Evolutionary conservation across 2,888 invertebrate species (phyloP).

Genomic region (Acronicta aceris): DNA sequence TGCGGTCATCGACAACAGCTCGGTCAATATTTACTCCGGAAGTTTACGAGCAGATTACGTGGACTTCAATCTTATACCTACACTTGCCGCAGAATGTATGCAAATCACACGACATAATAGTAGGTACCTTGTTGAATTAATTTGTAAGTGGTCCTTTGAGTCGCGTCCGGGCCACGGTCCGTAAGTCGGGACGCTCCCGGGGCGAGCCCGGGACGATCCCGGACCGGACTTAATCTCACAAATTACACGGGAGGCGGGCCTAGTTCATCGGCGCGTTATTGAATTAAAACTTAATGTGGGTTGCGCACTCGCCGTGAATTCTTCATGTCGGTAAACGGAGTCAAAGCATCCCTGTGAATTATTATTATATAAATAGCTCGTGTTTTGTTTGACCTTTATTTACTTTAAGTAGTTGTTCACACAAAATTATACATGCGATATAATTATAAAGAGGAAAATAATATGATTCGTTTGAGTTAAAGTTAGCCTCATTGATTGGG

Average conservation of each 20-base stretch:
- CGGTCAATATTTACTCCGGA: constrained; percentile 46
- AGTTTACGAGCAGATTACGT: constrained; percentile 50
- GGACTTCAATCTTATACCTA: constrained; percentile 51
- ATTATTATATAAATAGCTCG: constrained; percentile 43
- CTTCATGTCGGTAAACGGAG: constrained; percentile 44
- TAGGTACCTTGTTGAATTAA: constrained; percentile 62
- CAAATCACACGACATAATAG: constrained; percentile 60
- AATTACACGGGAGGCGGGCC: constrained; percentile 59
- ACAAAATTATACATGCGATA: neutral
- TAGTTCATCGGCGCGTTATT: constrained; percentile 63
- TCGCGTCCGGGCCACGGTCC: constrained; percentile 41
- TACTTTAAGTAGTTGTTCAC: neutral
- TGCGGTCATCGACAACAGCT: constrained; percentile 36
- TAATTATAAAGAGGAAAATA: too few relatives aligned
- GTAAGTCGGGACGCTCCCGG: constrained; percentile 52
- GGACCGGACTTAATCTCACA: constrained; percentile 61
- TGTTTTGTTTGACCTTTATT: constrained; percentile 25
- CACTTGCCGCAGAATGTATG: constrained; percentile 56
- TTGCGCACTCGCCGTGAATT: constrained; percentile 42
- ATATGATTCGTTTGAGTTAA: too few relatives aligned
- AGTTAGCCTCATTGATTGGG: too few relatives aligned
- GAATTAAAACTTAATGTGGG: constrained; percentile 62
- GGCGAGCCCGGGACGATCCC: constrained; percentile 30
- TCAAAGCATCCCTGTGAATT: constrained; percentile 7
- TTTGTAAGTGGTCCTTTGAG: constrained; percentile 59